Evolutionary conservation across 2,888 invertebrate genomes (phyloP).

Genomic region (Eustalomyia histrio): DNA sequence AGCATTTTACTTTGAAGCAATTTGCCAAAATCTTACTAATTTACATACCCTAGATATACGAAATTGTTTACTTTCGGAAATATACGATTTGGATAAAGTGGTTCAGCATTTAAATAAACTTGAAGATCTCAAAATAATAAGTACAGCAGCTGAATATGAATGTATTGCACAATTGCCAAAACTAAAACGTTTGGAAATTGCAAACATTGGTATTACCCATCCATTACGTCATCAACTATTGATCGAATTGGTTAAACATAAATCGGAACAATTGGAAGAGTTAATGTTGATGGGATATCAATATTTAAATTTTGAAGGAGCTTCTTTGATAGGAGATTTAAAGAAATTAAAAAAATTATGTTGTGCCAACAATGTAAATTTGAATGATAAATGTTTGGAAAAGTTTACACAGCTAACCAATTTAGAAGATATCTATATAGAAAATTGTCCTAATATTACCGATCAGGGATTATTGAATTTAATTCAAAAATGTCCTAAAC

Average conservation of each 20-base stretch:
- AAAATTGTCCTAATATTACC: not conserved
- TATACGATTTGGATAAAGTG: not conserved
- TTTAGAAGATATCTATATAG: not conserved
- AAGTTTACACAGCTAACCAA: too few relatives aligned
- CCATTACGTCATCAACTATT: not conserved
- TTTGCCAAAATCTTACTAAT: conserved; percentile 39
- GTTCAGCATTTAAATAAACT: conserved; percentile 19
- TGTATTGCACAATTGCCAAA: conserved; percentile 24
- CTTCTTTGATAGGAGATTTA: too few relatives aligned
- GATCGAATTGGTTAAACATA: conserved; percentile 17
- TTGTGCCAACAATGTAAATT: too few relatives aligned
- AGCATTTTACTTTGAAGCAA: conserved; percentile 5
- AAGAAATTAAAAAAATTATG: too few relatives aligned
- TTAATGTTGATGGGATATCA: too few relatives aligned
- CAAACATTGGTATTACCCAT: not conserved
- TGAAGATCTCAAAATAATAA: conserved; percentile 16
- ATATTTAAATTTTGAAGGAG: too few relatives aligned
- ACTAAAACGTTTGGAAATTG: conserved; percentile 17
- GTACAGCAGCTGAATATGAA: not conserved
- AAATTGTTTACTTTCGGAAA: not conserved
- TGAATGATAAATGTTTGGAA: too few relatives aligned
- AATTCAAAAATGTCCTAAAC: conserved; percentile 3
- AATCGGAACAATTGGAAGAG: too few relatives aligned
- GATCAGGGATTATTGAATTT: conserved; percentile 3
- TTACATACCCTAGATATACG: conserved; percentile 19